Evolutionary conservation across 2,888 invertebrate species (phyloP).

Genomic region (Eucera pruinosa): DNA sequence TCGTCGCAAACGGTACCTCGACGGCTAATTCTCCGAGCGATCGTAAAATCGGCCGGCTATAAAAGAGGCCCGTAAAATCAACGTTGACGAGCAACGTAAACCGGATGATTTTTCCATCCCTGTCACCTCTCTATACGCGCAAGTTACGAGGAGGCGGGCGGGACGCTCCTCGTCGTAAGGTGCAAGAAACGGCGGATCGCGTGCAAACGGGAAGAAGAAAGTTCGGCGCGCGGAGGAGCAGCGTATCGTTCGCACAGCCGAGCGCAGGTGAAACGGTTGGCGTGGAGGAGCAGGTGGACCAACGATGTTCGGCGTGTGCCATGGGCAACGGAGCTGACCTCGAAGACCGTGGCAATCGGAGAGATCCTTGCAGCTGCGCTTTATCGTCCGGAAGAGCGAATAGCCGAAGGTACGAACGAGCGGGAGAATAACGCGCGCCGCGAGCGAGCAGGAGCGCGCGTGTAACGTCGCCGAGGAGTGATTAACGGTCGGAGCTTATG

Average conservation of each 20-base stretch:
- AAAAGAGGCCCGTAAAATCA: constrained; percentile 12
- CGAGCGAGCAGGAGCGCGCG: constrained; percentile 1
- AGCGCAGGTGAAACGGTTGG: constrained; percentile 80
- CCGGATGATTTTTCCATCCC: not conserved
- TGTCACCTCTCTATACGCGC: too few species aligned
- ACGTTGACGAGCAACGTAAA: not conserved
- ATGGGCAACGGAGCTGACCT: constrained; percentile 72
- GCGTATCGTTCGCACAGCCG: constrained; percentile 46
- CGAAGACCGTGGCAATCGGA: constrained; percentile 61
- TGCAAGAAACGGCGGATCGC: too few species aligned
- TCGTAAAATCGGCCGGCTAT: constrained; percentile 23
- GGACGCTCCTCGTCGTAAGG: too few species aligned
- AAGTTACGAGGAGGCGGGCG: too few species aligned
- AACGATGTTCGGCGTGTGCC: constrained; percentile 72
- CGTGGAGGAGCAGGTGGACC: constrained; percentile 80
- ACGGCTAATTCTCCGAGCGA: not conserved
- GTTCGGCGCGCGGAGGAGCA: constrained; percentile 11
- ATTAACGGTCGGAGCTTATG: constrained; percentile 53
- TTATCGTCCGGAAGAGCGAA: constrained; percentile 67
- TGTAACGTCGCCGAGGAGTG: constrained; percentile 32
- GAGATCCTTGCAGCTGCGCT: constrained; percentile 75
- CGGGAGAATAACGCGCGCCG: not conserved
- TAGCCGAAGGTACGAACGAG: too few species aligned
- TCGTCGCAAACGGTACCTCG: not conserved
- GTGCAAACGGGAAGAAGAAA: constrained; percentile 46